A percentile compares a stretch with the other conserved stretches of the same genome.
These are phyloP conservation scores for Phenganax subtilis DNA, from an alignment of 92 coral and sea anemone species.

Conservation along the genomic window DNA sequence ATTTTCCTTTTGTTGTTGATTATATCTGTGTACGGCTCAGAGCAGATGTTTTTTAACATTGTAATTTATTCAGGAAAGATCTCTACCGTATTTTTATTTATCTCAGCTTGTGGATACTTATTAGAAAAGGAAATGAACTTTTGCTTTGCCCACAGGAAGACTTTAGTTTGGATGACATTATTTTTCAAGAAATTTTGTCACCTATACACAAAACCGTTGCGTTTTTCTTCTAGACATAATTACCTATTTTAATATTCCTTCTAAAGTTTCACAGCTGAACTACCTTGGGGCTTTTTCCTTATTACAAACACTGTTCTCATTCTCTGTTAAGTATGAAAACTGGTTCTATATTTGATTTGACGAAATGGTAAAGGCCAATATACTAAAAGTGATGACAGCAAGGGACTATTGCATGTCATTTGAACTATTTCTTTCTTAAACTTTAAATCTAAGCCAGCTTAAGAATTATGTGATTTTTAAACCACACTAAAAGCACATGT, in stretches of 20 bases:
- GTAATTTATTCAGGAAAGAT: slow-evolving; percentile 30
- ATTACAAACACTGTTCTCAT: too few species aligned
- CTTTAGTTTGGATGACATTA: neutral
- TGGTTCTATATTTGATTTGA: too few species aligned
- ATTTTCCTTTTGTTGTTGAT: slow-evolving; percentile 19
- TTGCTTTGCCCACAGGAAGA: neutral
- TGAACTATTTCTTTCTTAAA: too few species aligned
- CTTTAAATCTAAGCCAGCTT: too few species aligned
- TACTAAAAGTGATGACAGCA: too few species aligned
- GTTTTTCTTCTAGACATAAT: neutral
- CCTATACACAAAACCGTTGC: too few species aligned
- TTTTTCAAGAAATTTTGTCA: neutral
- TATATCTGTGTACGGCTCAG: neutral
- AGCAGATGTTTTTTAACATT: slow-evolving; percentile 13
- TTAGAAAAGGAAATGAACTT: slow-evolving; percentile 15
- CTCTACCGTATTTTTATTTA: slow-evolving; percentile 24
- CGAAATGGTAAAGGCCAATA: too few species aligned
- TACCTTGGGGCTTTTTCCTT: too few species aligned
- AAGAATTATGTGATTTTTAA: too few species aligned
- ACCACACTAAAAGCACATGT: too few species aligned
- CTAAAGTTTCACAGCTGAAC: neutral
- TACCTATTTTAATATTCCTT: neutral
- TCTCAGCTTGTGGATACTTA: slow-evolving; percentile 12
- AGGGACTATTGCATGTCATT: too few species aligned
- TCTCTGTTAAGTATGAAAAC: too few species aligned